Conservation (phyloP, 1,140 invertebrate genomes). For the Hyles vespertilio region DNA sequence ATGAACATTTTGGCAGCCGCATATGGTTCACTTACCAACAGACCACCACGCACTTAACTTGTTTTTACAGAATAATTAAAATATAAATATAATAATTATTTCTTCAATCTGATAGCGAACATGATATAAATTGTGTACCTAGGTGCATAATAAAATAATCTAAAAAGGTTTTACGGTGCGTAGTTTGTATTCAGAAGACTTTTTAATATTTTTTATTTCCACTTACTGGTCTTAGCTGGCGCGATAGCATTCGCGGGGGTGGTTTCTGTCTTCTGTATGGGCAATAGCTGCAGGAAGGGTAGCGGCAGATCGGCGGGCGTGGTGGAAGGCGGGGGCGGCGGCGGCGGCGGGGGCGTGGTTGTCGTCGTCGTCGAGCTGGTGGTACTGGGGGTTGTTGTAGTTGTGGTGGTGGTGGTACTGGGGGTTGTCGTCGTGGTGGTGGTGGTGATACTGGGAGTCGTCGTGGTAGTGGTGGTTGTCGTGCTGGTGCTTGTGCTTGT, state of each 20-base stretch:
- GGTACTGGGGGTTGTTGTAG: conserved; percentile 71
- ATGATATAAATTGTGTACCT: too few species aligned
- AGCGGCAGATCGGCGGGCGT: conserved; percentile 56
- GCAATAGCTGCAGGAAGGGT: conserved; percentile 60
- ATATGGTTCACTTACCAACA: too few species aligned
- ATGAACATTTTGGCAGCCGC: too few species aligned
- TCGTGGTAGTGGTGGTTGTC: conserved; percentile 33
- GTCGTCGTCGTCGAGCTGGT: conserved; percentile 61
- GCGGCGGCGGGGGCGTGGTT: conserved; percentile 50
- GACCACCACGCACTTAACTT: too few species aligned
- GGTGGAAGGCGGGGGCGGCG: conserved; percentile 49
- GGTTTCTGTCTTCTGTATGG: conserved; percentile 41
- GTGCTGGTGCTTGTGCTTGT: conserved; percentile 31
- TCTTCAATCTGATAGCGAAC: neutral
- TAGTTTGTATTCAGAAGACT: too few species aligned
- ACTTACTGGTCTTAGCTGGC: conserved; percentile 49
- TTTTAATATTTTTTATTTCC: too few species aligned
- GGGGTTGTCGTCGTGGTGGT: conserved; percentile 35
- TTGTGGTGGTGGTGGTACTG: conserved; percentile 55
- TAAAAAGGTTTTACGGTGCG: too few species aligned
- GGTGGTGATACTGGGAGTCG: conserved; percentile 24
- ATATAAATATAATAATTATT: neutral
- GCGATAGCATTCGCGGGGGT: conserved; percentile 53
- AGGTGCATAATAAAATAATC: too few species aligned
- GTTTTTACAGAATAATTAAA: too few species aligned